These are phyloP conservation scores for Setophaga coronata DNA, from an alignment of 2,113 vertebrate genomes.

Conservation along the genomic window DNA sequence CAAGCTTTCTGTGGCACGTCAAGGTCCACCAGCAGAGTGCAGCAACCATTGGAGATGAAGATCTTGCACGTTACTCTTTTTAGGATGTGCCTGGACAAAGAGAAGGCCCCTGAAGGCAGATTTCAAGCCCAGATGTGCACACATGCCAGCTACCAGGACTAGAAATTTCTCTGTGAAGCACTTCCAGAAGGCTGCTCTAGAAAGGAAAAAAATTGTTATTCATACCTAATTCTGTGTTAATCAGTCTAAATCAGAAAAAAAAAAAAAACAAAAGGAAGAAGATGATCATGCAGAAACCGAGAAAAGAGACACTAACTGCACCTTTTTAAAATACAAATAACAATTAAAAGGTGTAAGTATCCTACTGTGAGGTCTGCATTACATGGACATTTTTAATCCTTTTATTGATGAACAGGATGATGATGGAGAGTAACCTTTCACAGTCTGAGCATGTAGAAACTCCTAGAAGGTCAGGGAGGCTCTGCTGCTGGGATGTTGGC, in stretches of 20 bases:
- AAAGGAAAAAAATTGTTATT: not conserved
- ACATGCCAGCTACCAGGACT: not conserved
- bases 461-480: not conserved
- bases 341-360: not conserved
- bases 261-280: not conserved
- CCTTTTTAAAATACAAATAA: not conserved
- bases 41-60: not conserved
- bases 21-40: conserved; percentile 14
- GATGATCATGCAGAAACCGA: not conserved
- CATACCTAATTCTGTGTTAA: not conserved
- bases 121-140: not conserved
- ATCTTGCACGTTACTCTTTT: not conserved
- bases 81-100: not conserved
- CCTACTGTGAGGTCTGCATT: not conserved
- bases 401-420: not conserved
- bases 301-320: not conserved
- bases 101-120: not conserved
- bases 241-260: not conserved
- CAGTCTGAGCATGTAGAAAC: not conserved
- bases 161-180: not conserved
- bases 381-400: not conserved
- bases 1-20: not conserved
- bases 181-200: not conserved
- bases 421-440: not conserved
- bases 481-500: not conserved